Base-by-base conservation (phyloP, 1,140 invertebrate genomes). In the Drosophila saltans region DNA sequence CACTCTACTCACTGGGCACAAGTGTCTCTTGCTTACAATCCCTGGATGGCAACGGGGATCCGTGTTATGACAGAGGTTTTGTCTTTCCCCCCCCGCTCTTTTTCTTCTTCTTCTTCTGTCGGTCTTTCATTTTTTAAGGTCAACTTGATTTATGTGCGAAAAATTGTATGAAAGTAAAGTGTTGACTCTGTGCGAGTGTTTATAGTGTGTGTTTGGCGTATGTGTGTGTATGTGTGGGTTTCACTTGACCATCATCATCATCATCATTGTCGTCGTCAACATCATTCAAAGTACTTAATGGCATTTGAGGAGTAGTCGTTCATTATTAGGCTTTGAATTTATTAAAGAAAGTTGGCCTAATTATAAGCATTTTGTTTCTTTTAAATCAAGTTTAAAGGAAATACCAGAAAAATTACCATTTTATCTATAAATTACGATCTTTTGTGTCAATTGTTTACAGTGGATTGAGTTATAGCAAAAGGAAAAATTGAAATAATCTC, bases 131-230 rank as follows among this genome's bases (percentile, higher is more conserved):
- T 73, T 80, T 85, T 85, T 86, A 86, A 86, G 82, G 82, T 88
- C 82, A 86, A 70, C 76, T 69, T 85, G 76, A 86, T 86, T 86
- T 88, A 86, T 88, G 75, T 82, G 83, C 72, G 83, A 88, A 86
- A 75, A 70, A 55, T 63, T 65, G 63, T 40, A 63, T 66, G 67
- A 48, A 56, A 59, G 30, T 62, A 48, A 56, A 59, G 30, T 62
- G 56, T 57, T 30, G 24, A 41, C 21, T 61, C 36, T 33, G 52
- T 73, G 55, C 11, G 11, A 65, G 66, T 48, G 58, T 62, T 30
- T 30, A 30, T 30, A 4, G 55, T 7, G 11, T 43, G 73, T 75
- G 72, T 56, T 65, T 52, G 71, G 73, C 69, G 72, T 56, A 65
- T 52, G 71, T 40, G 52, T 56, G 65, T 36, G 62, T 30, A 52